A percentile compares a stretch with the other conserved stretches of the same genome.
Conservation (phyloP, 1,140 invertebrate species). For the Pachypsylla venusta region DNA sequence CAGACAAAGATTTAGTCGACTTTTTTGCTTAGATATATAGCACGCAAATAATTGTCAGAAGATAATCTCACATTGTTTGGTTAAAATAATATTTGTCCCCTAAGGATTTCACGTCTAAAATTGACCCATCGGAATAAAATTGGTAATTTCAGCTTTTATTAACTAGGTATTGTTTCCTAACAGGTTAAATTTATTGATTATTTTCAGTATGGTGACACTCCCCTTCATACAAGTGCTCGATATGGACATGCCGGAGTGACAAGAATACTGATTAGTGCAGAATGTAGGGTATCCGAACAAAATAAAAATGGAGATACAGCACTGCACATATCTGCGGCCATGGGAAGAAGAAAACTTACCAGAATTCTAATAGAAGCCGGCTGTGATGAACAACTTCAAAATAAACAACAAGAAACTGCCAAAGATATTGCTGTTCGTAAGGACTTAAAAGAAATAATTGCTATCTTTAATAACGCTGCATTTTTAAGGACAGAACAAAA, state of each 20-base stretch:
- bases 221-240: conserved; percentile 84
- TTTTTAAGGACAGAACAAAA: conserved; percentile 34
- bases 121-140: no score
- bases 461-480: conserved; percentile 45
- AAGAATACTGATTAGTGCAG: conserved; percentile 79
- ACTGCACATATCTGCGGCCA: conserved; percentile 82
- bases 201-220: conserved; percentile 85
- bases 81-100: no score
- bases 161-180: no score
- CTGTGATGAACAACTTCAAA: conserved; percentile 58
- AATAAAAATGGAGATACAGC: conserved; percentile 95
- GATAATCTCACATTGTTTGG: no score
- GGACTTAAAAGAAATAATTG: conserved; percentile 62
- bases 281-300: conserved; percentile 70
- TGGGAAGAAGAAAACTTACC: conserved; percentile 82
- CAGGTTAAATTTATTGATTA: no score
- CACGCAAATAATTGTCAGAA: no score
- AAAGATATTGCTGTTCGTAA: conserved; percentile 79
- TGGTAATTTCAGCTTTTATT: no score
- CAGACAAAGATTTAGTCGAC: no score
- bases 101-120: no score
- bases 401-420: conserved; percentile 85
- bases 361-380: conserved; percentile 76
- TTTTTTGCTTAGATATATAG: no score
- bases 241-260: conserved; percentile 89